Percentiles rank a stretch among this genome's conserved stretches.
Conservation (phyloP, 2,888 invertebrate genomes). For the Aphodius sticticus region DNA sequence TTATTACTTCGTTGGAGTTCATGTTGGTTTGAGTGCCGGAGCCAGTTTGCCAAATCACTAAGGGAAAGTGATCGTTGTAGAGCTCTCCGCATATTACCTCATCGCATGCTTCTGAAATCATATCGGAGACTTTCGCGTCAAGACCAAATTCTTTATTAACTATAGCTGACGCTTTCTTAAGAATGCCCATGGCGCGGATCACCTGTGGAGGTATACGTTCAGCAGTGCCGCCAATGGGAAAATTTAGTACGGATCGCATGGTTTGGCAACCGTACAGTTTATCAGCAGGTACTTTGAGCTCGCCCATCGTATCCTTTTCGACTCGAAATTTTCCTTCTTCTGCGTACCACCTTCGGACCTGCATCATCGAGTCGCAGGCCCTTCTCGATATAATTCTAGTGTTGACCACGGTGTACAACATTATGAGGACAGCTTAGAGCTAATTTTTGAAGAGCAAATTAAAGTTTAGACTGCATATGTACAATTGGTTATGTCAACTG, state of each 20-base stretch:
- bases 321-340: conserved; percentile 61
- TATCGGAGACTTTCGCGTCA: conserved; percentile 85
- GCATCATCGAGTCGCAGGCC: not conserved
- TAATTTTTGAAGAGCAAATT: not conserved
- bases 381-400: not conserved
- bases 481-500: not conserved
- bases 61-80: conserved; percentile 94
- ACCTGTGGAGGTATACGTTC: conserved; percentile 98
- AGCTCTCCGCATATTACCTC: conserved; percentile 94
- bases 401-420: not conserved
- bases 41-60: conserved; percentile 99
- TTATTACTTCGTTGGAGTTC: conserved; percentile 90
- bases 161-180: conserved; percentile 98
- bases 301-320: conserved; percentile 95
- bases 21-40: conserved; percentile 99
- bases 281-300: conserved; percentile 89
- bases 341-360: not conserved
- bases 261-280: conserved; percentile 98
- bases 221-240: conserved; percentile 91
- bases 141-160: conserved; percentile 94
- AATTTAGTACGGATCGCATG: conserved; percentile 93
- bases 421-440: not conserved
- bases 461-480: not conserved
- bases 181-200: conserved; percentile 92
- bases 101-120: conserved; percentile 90